Percentiles rank a stretch among this genome's conserved stretches.
These are phyloP conservation scores for Xiphophorus couchianus DNA, from an alignment of 2,113 vertebrate species.

Conservation along the genomic window DNA sequence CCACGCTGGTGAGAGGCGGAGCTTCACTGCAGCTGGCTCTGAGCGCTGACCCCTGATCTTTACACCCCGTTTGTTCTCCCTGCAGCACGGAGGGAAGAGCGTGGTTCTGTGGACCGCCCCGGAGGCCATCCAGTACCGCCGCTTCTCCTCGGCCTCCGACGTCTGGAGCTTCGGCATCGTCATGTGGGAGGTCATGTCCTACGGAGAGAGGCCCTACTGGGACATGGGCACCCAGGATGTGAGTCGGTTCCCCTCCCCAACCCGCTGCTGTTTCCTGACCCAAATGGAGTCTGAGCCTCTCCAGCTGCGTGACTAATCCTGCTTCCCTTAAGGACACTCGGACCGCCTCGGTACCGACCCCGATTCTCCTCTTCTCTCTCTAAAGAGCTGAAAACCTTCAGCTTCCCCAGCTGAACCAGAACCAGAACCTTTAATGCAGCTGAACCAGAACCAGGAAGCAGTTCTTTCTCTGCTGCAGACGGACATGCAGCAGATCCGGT, in stretches of 20 bases:
- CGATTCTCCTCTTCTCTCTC: slow-evolving; percentile 1
- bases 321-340: slow-evolving; percentile 9
- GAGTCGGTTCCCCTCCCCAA: slow-evolving; percentile 59
- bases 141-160: slow-evolving; percentile 92
- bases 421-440: too few species aligned
- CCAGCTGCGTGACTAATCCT: background rate
- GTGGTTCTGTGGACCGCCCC: slow-evolving; percentile 93
- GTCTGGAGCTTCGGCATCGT: slow-evolving; percentile 97
- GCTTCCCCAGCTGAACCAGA: too few species aligned
- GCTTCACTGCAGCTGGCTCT: background rate
- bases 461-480: slow-evolving; percentile 21
- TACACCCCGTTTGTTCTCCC: background rate
- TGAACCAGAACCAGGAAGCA: slow-evolving; percentile 5
- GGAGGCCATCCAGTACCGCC: slow-evolving; percentile 91
- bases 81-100: slow-evolving; percentile 88
- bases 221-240: slow-evolving; percentile 98
- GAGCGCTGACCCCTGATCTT: too few species aligned
- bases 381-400: slow-evolving; percentile 47
- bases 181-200: slow-evolving; percentile 99
- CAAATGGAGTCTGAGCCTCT: background rate
- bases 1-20: slow-evolving; percentile 86
- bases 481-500: too few species aligned
- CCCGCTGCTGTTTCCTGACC: background rate
- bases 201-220: slow-evolving; percentile 97
- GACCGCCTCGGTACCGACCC: background rate